These are phyloP conservation scores for Euwallacea fornicatus DNA, from an alignment of 1,140 invertebrate species.

Conservation along the genomic window DNA sequence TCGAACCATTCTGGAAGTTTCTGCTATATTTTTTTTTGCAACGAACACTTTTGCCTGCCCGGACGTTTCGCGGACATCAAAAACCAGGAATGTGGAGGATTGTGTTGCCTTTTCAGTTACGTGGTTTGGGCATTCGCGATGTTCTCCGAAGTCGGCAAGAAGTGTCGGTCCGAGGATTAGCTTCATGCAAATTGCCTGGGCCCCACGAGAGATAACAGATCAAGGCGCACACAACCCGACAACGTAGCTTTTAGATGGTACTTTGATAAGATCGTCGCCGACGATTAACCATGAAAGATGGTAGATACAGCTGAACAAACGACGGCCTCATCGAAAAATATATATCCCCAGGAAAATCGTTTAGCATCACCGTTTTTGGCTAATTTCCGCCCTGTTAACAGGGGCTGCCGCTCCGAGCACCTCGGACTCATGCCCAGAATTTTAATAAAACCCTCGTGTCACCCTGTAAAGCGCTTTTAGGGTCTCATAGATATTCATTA, in stretches of 20 bases:
- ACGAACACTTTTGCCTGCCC: too few relatives aligned
- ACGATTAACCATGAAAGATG: background rate
- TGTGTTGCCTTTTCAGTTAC: background rate
- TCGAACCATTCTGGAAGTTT: background rate
- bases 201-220: background rate
- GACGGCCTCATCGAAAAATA: background rate
- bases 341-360: background rate
- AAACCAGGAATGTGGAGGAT: background rate
- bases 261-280: slow-evolving; percentile 2
- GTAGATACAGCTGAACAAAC: slow-evolving; percentile 1
- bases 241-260: slow-evolving; percentile 4
- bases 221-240: background rate
- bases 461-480: slow-evolving; percentile 6
- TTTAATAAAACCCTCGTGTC: slow-evolving; percentile 12
- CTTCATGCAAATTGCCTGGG: background rate
- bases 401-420: background rate
- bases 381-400: slow-evolving; percentile 6
- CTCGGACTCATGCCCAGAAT: background rate
- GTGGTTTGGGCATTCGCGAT: too few relatives aligned
- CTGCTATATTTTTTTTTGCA: background rate
- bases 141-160: background rate
- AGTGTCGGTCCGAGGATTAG: background rate
- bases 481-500: slow-evolving; percentile 11
- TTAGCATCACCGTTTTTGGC: slow-evolving; percentile 4
- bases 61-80: background rate